Evolutionary conservation across 2,797 vertebrate genomes (phyloP).

Genomic region (Sebastes taczanowskii): DNA sequence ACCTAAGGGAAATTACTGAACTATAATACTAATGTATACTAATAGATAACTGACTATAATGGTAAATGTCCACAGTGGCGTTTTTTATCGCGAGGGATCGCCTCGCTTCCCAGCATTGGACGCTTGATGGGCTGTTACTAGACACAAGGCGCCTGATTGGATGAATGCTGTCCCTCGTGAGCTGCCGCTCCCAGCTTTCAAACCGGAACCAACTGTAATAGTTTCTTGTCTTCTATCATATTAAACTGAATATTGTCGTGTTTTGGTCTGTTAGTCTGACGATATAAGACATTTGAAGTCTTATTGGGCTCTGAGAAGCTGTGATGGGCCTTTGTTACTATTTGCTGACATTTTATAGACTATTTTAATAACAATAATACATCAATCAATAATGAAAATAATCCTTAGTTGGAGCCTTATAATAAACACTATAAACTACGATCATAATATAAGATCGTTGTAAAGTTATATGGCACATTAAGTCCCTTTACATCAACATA

Average conservation of each 20-base stretch:
- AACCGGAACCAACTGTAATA: too few relatives aligned
- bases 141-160: too few relatives aligned
- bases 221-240: not conserved
- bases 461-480: not conserved
- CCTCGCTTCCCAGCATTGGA: too few relatives aligned
- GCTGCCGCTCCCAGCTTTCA: too few relatives aligned
- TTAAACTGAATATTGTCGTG: not conserved
- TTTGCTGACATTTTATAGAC: too few relatives aligned
- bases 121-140: too few relatives aligned
- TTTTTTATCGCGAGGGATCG: too few relatives aligned
- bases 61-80: too few relatives aligned
- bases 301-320: not conserved
- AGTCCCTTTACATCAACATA: not conserved
- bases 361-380: not conserved
- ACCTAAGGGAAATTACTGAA: too few relatives aligned
- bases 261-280: not conserved
- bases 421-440: not conserved
- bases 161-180: too few relatives aligned
- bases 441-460: not conserved
- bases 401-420: not conserved
- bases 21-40: too few relatives aligned
- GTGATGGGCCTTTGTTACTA: not conserved
- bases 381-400: not conserved
- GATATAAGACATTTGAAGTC: not conserved
- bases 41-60: too few relatives aligned